A percentile compares a stretch with the other conserved stretches of the same genome.
These are phyloP conservation scores for Gallinago solitaria DNA, from an alignment of 2,797 vertebrate genomes.

Conservation along the genomic window DNA sequence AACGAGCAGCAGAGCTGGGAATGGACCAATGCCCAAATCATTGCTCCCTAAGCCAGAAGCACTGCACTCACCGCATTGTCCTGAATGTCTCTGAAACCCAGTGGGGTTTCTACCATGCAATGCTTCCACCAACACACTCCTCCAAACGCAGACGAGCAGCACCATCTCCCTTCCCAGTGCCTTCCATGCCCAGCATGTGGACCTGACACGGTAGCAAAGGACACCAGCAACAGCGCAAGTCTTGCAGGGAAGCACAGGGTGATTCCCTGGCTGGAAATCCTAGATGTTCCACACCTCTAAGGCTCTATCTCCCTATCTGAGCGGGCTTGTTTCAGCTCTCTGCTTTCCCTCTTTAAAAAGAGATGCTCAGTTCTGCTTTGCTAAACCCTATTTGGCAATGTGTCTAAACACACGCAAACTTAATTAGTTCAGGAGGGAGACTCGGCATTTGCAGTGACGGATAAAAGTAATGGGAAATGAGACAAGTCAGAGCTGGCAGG, in stretches of 20 bases:
- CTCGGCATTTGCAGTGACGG: constrained; percentile 75
- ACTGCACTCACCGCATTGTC: background rate
- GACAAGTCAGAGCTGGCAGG: constrained; percentile 78
- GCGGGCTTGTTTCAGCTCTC: constrained; percentile 17
- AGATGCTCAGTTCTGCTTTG: constrained; percentile 83
- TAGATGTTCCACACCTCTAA: background rate
- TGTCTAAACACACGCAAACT: constrained; percentile 83
- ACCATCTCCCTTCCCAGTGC: background rate
- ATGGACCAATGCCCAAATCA: accelerated
- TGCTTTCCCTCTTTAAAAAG: constrained; percentile 72
- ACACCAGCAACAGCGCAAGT: background rate
- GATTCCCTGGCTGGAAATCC: background rate
- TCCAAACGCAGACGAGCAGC: background rate
- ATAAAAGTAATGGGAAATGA: constrained; percentile 81
- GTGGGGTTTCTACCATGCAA: background rate
- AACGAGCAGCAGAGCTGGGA: background rate
- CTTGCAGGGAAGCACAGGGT: background rate
- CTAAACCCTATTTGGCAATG: constrained; percentile 84
- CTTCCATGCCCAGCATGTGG: background rate
- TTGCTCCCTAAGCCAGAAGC: background rate
- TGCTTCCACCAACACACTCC: background rate
- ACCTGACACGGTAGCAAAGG: background rate
- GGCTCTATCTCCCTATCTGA: background rate
- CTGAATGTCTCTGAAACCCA: background rate
- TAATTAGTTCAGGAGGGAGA: constrained; percentile 81